phyloP scores from a whole-genome alignment of 2,888 invertebrate species.

The Urechis unicinctus region DNA sequence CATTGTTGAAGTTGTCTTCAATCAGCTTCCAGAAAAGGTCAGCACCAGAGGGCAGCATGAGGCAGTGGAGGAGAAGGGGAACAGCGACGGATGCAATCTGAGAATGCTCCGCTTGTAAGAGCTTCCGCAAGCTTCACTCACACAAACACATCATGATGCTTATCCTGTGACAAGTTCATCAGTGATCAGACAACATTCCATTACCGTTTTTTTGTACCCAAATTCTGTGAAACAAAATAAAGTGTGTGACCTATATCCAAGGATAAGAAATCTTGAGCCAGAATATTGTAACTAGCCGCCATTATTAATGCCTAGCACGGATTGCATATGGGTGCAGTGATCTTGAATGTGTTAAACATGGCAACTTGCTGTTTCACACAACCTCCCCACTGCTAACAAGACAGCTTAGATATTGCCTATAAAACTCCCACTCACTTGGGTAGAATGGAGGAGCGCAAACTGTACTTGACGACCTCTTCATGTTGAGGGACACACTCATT shows the following conservation, averaged over 20 bases:
- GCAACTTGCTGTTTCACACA: no score
- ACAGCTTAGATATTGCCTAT: no score
- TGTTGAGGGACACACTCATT: slow-evolving; percentile 80
- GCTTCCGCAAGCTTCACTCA: slow-evolving; percentile 89
- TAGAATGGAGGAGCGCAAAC: slow-evolving; percentile 88
- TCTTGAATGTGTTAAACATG: no score
- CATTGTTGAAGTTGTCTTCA: slow-evolving; percentile 85
- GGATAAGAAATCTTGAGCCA: no score
- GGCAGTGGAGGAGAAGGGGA: slow-evolving; percentile 87
- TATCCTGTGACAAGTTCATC: slow-evolving; percentile 48
- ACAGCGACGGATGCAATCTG: slow-evolving; percentile 89
- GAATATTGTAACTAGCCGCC: no score
- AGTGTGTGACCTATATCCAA: no score
- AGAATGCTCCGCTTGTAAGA: slow-evolving; percentile 84
- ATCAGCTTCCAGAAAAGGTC: slow-evolving; percentile 95
- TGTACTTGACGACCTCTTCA: slow-evolving; percentile 87
- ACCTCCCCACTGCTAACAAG: no score
- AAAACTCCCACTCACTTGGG: slow-evolving; percentile 64
- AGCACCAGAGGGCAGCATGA: slow-evolving; percentile 86
- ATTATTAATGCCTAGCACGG: no score
- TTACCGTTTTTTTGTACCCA: no score
- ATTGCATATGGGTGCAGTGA: no score
- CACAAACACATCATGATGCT: no score
- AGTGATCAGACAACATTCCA: not conserved
- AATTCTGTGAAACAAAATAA: no score